Conservation (phyloP, 2,888 invertebrate species). For the Euplexia lucipara region DNA sequence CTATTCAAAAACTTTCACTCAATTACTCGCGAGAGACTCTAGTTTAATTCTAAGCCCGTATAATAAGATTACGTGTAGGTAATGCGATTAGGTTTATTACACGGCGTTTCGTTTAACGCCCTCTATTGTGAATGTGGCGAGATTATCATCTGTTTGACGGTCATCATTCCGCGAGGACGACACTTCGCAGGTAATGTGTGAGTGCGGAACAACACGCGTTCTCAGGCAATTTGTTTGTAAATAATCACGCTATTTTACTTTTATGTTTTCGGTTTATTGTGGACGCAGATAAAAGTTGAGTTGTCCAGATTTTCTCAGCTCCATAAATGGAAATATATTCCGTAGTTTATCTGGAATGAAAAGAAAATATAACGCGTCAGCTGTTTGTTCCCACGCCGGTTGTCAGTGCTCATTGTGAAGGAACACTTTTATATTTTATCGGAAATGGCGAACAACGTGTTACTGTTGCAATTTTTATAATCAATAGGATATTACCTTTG, state of each 20-base stretch:
- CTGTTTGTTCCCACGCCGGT: constrained; percentile 39
- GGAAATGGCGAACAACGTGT: constrained; percentile 29
- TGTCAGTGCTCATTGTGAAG: constrained; percentile 29
- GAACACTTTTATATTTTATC: constrained; percentile 48
- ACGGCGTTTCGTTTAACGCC: constrained; percentile 60
- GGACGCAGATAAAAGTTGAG: constrained; percentile 40
- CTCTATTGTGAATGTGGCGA: constrained; percentile 59
- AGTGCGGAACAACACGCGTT: constrained; percentile 38
- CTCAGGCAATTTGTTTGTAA: constrained; percentile 59
- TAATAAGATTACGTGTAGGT: constrained; percentile 66
- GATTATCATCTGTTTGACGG: constrained; percentile 60
- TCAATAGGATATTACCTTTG: constrained; percentile 17
- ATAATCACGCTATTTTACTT: constrained; percentile 54
- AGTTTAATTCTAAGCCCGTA: constrained; percentile 65
- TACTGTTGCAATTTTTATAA: constrained; percentile 43
- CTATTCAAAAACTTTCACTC: constrained; percentile 70
- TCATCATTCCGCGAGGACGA: constrained; percentile 47
- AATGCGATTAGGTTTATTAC: constrained; percentile 64
- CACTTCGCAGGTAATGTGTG: constrained; percentile 49
- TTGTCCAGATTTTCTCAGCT: constrained; percentile 51
- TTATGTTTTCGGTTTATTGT: constrained; percentile 52
- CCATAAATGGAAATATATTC: constrained; percentile 36
- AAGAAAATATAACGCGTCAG: constrained; percentile 33
- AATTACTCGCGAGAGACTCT: constrained; percentile 67
- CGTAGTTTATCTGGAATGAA: constrained; percentile 35